Evolutionary conservation across 2,113 vertebrate genomes (phyloP), one percentile per base, ranked within the genome.

Genomic region (Trogon surrucura): DNA sequence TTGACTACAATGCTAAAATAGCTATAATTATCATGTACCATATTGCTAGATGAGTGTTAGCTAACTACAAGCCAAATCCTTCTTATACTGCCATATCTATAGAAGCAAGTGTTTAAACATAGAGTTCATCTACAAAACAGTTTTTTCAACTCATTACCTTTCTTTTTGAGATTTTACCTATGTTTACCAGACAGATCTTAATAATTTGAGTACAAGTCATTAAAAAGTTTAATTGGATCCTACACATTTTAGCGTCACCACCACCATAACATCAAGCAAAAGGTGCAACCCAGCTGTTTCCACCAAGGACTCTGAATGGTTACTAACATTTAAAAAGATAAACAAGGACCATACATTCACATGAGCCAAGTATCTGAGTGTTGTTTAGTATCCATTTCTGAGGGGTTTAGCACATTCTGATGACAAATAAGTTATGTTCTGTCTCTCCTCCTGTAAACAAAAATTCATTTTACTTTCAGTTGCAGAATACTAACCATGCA

Each of bases 71-170:
- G 19, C 3, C 2, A 45, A 72, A 54, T 41, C 4, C 13, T 53
- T 77, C 36, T 62, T 72, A 25, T 11, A 41, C 14, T 72, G 5
- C 10, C 4, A 2, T 41, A 36, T 45, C 7, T 78, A 51, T 66
- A 78, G 26, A 66, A 66, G 7, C 3, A 85, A 38, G 2, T 27
- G 79, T 79, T 83, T 15, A 69, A 69, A 58, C 38, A 50, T 11
- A 54, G 5, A 44, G 1, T 19, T 5, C 0, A 9, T 34, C 16
- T n/a, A 70, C 7, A 51, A 74, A 61, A 9, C 2, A 18, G 2
- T 65, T 85, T 79, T 80, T 41, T 54, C 2, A 71, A 67, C 9
- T 38, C 12, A 22, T 61, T 64, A 16, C 1, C 5, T 64, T 75
- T 71, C 16, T 50, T 80, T 91, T 32, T 85, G 6, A 85, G 34